These are phyloP conservation scores for Anolis carolinensis DNA, from an alignment of 2,113 vertebrate species.

Conservation along the genomic window DNA sequence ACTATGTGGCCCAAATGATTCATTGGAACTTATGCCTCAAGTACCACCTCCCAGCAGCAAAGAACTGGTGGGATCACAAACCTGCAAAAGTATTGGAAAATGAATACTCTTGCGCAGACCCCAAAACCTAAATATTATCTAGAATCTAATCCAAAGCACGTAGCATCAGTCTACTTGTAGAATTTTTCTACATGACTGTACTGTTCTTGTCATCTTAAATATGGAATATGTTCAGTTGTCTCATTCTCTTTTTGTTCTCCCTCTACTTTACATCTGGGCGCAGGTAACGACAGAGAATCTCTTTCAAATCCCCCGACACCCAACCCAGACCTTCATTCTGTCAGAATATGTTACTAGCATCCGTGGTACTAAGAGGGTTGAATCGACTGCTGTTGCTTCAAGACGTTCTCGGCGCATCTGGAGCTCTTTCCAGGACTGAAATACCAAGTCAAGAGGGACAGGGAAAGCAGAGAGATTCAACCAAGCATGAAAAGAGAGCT, in stretches of 20 bases:
- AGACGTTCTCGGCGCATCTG: neutral
- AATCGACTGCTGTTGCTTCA: slow-evolving; percentile 14
- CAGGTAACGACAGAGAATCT: neutral
- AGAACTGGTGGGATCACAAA: no score
- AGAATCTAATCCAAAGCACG: neutral
- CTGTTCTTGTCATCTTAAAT: slow-evolving; percentile 22
- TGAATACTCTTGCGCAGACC: no score
- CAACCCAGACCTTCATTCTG: neutral
- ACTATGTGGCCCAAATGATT: no score
- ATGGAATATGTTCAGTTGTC: neutral
- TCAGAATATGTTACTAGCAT: slow-evolving; percentile 15
- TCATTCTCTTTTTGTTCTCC: slow-evolving; percentile 19
- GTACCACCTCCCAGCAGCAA: no score
- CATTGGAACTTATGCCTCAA: no score
- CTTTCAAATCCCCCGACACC: neutral
- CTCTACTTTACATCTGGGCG: neutral
- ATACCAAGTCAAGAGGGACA: neutral
- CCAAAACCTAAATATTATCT: no score
- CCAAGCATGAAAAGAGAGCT: slow-evolving; percentile 8
- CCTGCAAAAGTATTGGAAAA: no score
- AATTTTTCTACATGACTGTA: neutral
- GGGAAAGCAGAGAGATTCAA: neutral
- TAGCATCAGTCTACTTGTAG: neutral
- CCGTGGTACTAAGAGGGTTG: neutral
- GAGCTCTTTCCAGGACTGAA: slow-evolving; percentile 27